phyloP scores from a whole-genome alignment of 2,797 vertebrate species.

The Neosilurus hyrtlii region DNA sequence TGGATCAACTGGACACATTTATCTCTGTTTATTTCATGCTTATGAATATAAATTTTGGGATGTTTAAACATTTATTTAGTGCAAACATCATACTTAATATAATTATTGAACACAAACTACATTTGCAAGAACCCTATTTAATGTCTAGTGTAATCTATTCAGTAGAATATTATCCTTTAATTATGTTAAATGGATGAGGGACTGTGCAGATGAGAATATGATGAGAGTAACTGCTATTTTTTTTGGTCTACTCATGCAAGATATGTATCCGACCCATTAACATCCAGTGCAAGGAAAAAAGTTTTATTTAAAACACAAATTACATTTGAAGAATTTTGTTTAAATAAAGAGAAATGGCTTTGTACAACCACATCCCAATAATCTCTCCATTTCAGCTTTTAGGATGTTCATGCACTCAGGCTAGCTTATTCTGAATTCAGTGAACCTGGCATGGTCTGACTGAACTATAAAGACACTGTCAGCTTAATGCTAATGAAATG shows the following conservation, averaged over 20 bases:
- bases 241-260: conserved; percentile 9
- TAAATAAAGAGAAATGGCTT: conserved; percentile 24
- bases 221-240: background rate
- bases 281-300: conserved; percentile 3
- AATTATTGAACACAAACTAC: conserved; percentile 60
- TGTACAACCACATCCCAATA: conserved; percentile 26
- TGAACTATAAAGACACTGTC: conserved; percentile 49
- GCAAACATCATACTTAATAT: conserved; percentile 60
- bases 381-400: conserved; percentile 38
- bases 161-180: conserved; percentile 1
- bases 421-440: conserved; percentile 40
- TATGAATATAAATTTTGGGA: conserved; percentile 60
- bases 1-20: conserved; percentile 61
- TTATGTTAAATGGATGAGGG: background rate
- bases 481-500: conserved; percentile 47
- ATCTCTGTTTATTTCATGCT: conserved; percentile 60
- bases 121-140: conserved; percentile 33
- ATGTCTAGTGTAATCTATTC: conserved; percentile 9
- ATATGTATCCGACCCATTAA: background rate
- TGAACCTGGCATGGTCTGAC: conserved; percentile 36
- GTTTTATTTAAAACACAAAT: background rate
- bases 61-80: conserved; percentile 66
- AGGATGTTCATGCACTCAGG: conserved; percentile 7
- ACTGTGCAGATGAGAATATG: background rate
- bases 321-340: conserved; percentile 3